These are phyloP conservation scores for Albula goreensis DNA, from an alignment of 2,113 vertebrate species.

Conservation along the genomic window DNA sequence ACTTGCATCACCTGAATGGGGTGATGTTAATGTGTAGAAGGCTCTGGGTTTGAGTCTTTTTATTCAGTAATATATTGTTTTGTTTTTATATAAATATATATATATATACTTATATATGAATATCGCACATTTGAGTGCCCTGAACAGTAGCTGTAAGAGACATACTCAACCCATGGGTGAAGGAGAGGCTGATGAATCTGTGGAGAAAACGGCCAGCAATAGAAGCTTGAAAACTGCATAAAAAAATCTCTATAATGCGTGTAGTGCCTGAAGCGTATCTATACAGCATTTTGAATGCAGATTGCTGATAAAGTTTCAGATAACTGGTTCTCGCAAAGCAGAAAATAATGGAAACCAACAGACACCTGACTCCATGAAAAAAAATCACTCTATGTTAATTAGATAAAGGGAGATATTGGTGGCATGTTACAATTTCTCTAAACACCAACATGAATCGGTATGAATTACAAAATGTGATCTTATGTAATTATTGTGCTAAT, in stretches of 20 bases:
- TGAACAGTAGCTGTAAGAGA: constrained; percentile 73
- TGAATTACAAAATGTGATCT: constrained; percentile 78
- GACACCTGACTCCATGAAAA: constrained; percentile 54
- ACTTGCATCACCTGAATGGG: constrained; percentile 90
- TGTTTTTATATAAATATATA: constrained; percentile 51
- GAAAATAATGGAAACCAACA: constrained; percentile 39
- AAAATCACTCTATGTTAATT: constrained; percentile 61
- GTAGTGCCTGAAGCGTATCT: constrained; percentile 10
- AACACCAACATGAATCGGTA: constrained; percentile 80
- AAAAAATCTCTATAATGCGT: not conserved
- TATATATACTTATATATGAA: constrained; percentile 77
- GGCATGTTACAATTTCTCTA: constrained; percentile 71
- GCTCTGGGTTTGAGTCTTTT: constrained; percentile 88
- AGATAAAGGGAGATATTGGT: constrained; percentile 54
- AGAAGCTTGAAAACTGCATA: not conserved
- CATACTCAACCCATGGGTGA: constrained; percentile 59
- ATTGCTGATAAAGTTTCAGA: constrained; percentile 62
- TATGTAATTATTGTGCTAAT: constrained; percentile 86
- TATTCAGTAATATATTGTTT: constrained; percentile 69
- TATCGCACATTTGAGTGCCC: constrained; percentile 62
- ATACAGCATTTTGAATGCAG: constrained; percentile 59
- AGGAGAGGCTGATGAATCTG: not conserved
- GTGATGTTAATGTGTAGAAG: constrained; percentile 90
- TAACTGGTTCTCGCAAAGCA: constrained; percentile 42
- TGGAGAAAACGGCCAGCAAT: not conserved